Conservation (phyloP, 2,113 vertebrate species). For the Gobiocypris rarus region DNA sequence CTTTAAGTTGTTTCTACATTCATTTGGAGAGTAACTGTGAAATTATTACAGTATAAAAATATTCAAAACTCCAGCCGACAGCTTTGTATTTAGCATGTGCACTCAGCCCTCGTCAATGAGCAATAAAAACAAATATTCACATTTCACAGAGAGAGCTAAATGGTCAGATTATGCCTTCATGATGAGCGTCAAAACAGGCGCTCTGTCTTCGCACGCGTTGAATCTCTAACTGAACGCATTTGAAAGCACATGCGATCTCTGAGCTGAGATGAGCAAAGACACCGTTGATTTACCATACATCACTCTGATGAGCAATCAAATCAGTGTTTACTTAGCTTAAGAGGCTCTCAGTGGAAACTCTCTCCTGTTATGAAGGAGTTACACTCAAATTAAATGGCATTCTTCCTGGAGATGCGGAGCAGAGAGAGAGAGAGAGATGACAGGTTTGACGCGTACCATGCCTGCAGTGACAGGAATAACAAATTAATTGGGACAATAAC, state of each 20-base stretch:
- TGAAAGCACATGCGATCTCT: conserved; percentile 72
- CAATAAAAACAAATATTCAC: conserved; percentile 53
- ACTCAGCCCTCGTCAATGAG: conserved; percentile 3
- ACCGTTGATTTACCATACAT: conserved; percentile 69
- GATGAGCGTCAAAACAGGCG: conserved; percentile 68
- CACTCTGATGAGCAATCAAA: conserved; percentile 79
- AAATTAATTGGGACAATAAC: conserved; percentile 99
- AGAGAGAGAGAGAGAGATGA: conserved; percentile 83
- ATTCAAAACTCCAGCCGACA: no score
- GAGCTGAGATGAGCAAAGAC: conserved; percentile 63
- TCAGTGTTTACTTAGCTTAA: conserved; percentile 72
- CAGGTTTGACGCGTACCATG: conserved; percentile 94
- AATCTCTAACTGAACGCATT: conserved; percentile 73
- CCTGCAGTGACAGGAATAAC: conserved; percentile 99
- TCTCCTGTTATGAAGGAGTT: conserved; percentile 81
- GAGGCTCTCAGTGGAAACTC: conserved; percentile 71
- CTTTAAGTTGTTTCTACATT: no score
- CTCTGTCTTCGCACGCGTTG: conserved; percentile 60
- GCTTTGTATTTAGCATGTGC: neutral
- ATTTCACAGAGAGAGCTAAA: conserved; percentile 65
- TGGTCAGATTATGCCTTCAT: conserved; percentile 68
- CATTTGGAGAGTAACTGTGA: no score
- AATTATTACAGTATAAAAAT: no score
- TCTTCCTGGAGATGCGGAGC: conserved; percentile 77
- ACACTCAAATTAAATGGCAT: conserved; percentile 86